A percentile compares a stretch with the other conserved stretches of the same genome.
phyloP scores from a whole-genome alignment of 1,140 invertebrate genomes.

The Tetramorium alpestre region DNA sequence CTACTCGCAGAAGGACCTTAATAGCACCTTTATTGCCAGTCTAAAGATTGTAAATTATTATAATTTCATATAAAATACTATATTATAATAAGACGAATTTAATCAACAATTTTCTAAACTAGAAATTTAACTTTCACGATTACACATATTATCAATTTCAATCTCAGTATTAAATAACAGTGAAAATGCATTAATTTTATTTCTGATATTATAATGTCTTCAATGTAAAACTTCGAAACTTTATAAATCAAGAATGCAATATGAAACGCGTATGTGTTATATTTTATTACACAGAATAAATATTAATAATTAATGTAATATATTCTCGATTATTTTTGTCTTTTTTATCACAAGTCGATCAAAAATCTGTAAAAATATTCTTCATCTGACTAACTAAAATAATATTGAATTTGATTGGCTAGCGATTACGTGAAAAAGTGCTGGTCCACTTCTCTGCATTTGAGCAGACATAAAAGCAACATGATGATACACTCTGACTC shows the following conservation, averaged over 20 bases:
- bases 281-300: neutral
- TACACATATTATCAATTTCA: neutral
- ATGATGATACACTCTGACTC: constrained; percentile 82
- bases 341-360: too few species aligned
- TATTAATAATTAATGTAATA: neutral
- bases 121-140: neutral
- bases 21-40: constrained; percentile 8
- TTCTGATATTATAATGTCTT: neutral
- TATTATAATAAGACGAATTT: neutral
- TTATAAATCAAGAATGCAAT: neutral
- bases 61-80: neutral
- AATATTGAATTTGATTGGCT: neutral
- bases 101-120: neutral
- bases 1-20: constrained; percentile 41
- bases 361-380: neutral
- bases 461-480: constrained; percentile 52
- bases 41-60: neutral
- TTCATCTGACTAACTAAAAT: neutral
- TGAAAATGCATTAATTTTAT: neutral
- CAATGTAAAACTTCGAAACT: neutral
- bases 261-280: neutral
- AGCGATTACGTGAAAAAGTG: neutral
- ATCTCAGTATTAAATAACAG: neutral
- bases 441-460: constrained; percentile 1
- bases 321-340: neutral